Percentiles rank a stretch among this genome's conserved stretches.
Evolutionary conservation across 2,113 vertebrate species (phyloP).

Genomic region (Hippopotamus amphibius): DNA sequence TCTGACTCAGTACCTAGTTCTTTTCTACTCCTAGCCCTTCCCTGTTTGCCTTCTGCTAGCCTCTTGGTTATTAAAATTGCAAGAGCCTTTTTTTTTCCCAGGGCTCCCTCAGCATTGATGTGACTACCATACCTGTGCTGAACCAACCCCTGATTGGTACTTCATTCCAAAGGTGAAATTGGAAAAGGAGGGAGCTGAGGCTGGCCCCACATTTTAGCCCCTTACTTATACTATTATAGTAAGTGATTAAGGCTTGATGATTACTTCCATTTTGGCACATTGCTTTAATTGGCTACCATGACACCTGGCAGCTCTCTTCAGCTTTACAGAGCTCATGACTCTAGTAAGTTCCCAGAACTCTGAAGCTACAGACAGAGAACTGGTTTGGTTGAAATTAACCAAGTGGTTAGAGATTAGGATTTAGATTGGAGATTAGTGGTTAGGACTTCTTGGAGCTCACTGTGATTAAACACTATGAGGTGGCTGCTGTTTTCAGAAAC

Average conservation of each 20-base stretch:
- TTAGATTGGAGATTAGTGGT: not conserved
- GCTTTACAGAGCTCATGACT: not conserved
- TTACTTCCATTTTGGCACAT: not conserved
- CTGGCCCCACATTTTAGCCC: not conserved
- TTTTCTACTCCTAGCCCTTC: not conserved
- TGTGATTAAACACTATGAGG: not conserved
- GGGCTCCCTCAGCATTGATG: not conserved
- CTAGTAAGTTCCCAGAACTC: not conserved
- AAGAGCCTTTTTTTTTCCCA: not conserved
- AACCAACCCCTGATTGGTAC: not conserved
- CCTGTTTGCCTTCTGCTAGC: not conserved
- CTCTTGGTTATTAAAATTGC: not conserved
- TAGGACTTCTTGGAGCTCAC: not conserved
- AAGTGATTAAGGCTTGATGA: not conserved
- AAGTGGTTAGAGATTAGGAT: not conserved
- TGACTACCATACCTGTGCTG: not conserved
- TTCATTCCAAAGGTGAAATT: not conserved
- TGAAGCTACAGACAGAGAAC: accelerated
- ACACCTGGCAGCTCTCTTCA: not conserved
- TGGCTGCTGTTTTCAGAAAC: not conserved
- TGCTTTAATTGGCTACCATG: not conserved
- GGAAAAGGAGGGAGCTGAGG: not conserved
- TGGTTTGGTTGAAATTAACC: not conserved
- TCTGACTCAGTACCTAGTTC: not conserved
- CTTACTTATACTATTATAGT: not conserved